phyloP scores from a whole-genome alignment of 2,797 vertebrate species.

The Spheniscus humboldti region DNA sequence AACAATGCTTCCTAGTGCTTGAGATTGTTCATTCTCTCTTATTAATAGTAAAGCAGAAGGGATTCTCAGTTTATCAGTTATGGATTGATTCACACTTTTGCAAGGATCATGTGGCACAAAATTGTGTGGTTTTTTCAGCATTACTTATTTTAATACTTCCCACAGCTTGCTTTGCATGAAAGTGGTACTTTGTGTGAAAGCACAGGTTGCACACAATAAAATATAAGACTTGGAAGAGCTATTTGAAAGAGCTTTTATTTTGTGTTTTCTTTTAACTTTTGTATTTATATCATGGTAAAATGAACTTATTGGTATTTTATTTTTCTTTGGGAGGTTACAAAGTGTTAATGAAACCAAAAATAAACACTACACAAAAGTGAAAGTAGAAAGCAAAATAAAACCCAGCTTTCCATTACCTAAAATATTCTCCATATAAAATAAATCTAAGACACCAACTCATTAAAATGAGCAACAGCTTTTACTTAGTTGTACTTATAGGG shows the following conservation, averaged over 20 bases:
- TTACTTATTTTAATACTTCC: neutral
- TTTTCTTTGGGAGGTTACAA: neutral
- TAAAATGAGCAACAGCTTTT: neutral
- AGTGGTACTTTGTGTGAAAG: neutral
- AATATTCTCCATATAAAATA: neutral
- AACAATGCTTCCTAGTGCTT: neutral
- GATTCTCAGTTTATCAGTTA: neutral
- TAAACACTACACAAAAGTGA: neutral
- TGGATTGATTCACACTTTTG: neutral
- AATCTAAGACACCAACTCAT: neutral
- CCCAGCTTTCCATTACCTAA: neutral
- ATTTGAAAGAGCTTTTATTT: neutral
- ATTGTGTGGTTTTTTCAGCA: accelerated
- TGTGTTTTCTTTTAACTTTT: neutral
- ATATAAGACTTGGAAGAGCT: neutral
- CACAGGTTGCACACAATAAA: neutral
- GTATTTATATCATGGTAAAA: neutral
- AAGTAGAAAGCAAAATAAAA: neutral
- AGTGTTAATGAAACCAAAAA: neutral
- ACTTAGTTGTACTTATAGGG: neutral
- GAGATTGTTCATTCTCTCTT: neutral
- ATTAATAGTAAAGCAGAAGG: neutral
- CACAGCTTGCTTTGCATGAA: neutral
- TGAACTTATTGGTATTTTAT: neutral
- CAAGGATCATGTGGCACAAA: neutral